Conservation (phyloP, 1,140 invertebrate species). For the Drosophila sp. region DNA sequence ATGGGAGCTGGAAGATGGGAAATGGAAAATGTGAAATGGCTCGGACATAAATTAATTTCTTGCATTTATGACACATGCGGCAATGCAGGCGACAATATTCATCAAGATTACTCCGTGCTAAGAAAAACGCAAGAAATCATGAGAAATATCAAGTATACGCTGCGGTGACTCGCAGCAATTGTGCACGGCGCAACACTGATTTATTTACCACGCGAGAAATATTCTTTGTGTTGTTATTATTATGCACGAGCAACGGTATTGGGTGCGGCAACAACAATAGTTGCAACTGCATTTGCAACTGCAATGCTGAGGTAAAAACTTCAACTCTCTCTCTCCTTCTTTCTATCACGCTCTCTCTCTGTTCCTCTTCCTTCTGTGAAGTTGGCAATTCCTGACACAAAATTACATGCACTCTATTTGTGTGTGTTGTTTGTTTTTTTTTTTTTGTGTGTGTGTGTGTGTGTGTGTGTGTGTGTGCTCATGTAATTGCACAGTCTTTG, state of each 20-base stretch:
- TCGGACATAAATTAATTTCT: slow-evolving; percentile 67
- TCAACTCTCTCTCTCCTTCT: background rate
- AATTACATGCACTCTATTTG: slow-evolving; percentile 69
- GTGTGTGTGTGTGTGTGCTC: slow-evolving; percentile 59
- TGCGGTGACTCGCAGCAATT: slow-evolving; percentile 43
- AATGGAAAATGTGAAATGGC: slow-evolving; percentile 29
- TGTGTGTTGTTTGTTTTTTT: no score
- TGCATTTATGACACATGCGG: slow-evolving; percentile 69
- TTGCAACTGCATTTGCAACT: slow-evolving; percentile 9
- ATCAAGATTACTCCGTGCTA: slow-evolving; percentile 49
- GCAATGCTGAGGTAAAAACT: slow-evolving; percentile 12
- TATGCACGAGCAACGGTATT: slow-evolving; percentile 20
- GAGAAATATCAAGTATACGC: slow-evolving; percentile 50
- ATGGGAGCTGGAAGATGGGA: slow-evolving; percentile 21
- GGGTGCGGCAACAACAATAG: background rate
- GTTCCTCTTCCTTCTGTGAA: slow-evolving; percentile 18
- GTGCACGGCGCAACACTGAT: slow-evolving; percentile 31
- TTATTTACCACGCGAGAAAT: slow-evolving; percentile 57
- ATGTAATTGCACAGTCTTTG: slow-evolving; percentile 57
- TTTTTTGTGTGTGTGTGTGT: slow-evolving; percentile 14
- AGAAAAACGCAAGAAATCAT: slow-evolving; percentile 24
- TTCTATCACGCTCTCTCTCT: background rate
- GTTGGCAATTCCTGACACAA: slow-evolving; percentile 75
- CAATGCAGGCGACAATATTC: slow-evolving; percentile 66
- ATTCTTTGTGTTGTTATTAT: slow-evolving; percentile 35